Evolutionary conservation across 2,113 vertebrate species (phyloP), one percentile per base, ranked within the genome.

Genomic region (Siniperca knerii): DNA sequence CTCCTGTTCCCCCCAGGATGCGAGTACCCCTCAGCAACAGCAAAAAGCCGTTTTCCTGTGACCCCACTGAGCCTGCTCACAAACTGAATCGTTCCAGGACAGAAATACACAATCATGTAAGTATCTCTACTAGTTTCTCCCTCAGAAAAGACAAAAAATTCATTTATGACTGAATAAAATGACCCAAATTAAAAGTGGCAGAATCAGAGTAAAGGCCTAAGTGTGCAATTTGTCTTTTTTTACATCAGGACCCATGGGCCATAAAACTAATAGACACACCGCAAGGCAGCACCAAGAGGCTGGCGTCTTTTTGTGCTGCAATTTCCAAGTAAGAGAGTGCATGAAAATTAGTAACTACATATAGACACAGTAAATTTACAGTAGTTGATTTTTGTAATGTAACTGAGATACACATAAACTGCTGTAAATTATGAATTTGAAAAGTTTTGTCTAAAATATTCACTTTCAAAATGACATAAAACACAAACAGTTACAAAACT

Each of bases 201-300:
- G 42, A 35, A 79, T 71, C 68, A 61, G 25, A 77, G 15, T 9
- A 58, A 68, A 48, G 12, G 20, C 42, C n/a, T 13, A 10, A 58
- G 8, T 35, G 11, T 50, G 5, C 6, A 20, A 15, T 65, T 48
- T 18, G 25, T 55, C 12, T 71, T 57, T n/a, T 69, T 33, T 6
- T 23, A 57, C 40, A 18, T 70, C 81, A 95, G 93, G 85, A 91
- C n/a, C 79, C 66, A 13, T 95, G 93, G 92, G 2, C 23, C 29
- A 84, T 96, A 20, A 52, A 16, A 2, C 80, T 96, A 18, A 60
- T 72, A 11, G 90, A 94, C 21, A 87, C 85, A 10, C 93, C 93
- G 33, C 74, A 94, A 18, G 94, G 94, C 75, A 95, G 94, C 87
- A 95, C 92, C 80, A 89, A 61, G 48, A 85, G 65, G 16, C 77